Evolutionary conservation across 2,113 vertebrate species (phyloP), one percentile per base, ranked within the genome.

Genomic region (Notothenia rossii): DNA sequence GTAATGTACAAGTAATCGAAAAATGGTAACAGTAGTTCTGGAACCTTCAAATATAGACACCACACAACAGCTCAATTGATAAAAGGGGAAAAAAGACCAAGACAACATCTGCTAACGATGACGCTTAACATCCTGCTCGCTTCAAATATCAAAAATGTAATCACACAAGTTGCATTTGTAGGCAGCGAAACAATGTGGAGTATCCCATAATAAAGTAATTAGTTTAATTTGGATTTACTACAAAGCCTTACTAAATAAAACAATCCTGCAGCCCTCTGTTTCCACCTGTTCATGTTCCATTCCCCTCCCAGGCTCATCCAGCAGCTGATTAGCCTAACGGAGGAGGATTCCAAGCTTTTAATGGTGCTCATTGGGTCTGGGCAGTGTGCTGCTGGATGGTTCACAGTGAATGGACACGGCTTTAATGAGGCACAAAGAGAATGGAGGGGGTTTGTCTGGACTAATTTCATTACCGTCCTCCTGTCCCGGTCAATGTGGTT

Each of bases 341-440:
- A 81, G 82, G 72, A 81, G 79, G 72, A 63, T 72, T 67, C 50
- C 43, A 61, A 56, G 70, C 15, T 51, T 73, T 63, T 72, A 80
- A 79, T 83, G 76, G 66, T 64, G 72, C 66, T 77, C 68, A 72
- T 56, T 85, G 53, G n/a, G 66, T 49, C 70, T 48, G 74, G 66
- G 33, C 49, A 22, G 76, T 60, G 55, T 55, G 70, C 66, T 75
- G 50, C 78, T 71, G 76, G 54, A 72, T 67, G 62, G 49, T 55
- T 81, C 81, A 50, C 61, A 66, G 50, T 22, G 71, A 92, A 84
- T 53, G 72, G 84, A 72, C 84, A 79, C 79, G 63, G 63, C 81
- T 86, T 50, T 90, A 91, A 91, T 90, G 83, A 90, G 86, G 82
- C 89, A 84, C 76, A 86, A 53, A 80, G 78, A 88, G 49, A 88